phyloP scores from a whole-genome alignment of 2,888 invertebrate genomes.

The Thera obeliscata region DNA sequence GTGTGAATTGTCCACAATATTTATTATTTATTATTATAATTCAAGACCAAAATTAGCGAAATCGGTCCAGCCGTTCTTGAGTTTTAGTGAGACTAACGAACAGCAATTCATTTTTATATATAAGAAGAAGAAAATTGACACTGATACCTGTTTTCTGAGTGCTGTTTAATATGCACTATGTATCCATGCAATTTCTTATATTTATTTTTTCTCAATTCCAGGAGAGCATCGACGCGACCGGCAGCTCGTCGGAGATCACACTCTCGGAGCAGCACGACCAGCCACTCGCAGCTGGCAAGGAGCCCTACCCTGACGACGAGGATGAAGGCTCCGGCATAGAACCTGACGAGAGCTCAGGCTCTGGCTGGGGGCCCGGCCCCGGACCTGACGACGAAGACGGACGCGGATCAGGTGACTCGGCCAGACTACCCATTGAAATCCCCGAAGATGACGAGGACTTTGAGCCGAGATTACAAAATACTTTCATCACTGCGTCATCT shows the following conservation, averaged over 20 bases:
- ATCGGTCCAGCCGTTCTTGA: too few species aligned
- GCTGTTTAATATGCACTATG: too few species aligned
- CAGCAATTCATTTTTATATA: too few species aligned
- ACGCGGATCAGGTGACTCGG: constrained; percentile 74
- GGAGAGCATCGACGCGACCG: constrained; percentile 65
- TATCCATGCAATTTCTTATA: background rate
- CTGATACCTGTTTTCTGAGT: too few species aligned
- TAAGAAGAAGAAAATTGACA: too few species aligned
- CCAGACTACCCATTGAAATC: constrained; percentile 50
- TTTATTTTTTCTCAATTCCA: constrained; percentile 56
- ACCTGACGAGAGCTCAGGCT: constrained; percentile 93
- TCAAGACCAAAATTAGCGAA: too few species aligned
- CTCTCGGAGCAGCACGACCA: constrained; percentile 69
- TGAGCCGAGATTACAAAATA: constrained; percentile 46
- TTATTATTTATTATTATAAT: too few species aligned
- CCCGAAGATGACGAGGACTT: constrained; percentile 80
- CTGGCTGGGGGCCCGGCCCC: constrained; percentile 88
- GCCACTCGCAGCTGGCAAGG: constrained; percentile 76
- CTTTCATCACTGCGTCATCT: constrained; percentile 32
- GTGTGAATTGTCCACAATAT: too few species aligned
- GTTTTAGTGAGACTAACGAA: too few species aligned
- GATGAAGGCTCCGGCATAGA: constrained; percentile 89
- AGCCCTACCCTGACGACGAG: constrained; percentile 89
- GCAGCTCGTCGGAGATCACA: constrained; percentile 59
- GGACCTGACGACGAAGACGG: constrained; percentile 91